These are phyloP conservation scores for Diglossa brunneiventris DNA, from an alignment of 2,113 vertebrate species.

Conservation along the genomic window DNA sequence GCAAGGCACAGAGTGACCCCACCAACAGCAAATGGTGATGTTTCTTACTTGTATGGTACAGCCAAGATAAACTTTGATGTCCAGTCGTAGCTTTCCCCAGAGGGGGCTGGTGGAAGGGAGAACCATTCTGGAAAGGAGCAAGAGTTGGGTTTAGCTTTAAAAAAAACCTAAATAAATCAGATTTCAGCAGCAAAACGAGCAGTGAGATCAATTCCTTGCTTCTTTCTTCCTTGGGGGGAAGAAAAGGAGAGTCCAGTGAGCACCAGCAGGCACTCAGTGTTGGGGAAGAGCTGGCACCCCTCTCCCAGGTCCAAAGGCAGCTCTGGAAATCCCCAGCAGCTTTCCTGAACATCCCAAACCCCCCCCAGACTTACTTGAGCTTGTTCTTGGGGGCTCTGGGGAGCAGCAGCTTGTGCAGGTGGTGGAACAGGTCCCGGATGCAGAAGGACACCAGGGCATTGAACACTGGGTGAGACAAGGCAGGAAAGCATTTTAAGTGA, in stretches of 20 bases:
- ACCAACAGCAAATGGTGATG: neutral
- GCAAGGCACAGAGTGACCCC: neutral
- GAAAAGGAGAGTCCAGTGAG: neutral
- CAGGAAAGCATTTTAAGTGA: neutral
- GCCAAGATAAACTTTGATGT: constrained; percentile 85
- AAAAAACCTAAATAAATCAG: neutral
- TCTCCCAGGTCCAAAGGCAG: neutral
- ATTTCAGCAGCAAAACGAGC: neutral
- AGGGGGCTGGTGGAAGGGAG: constrained; percentile 83
- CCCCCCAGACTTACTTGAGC: constrained; percentile 78
- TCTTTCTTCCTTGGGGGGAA: neutral
- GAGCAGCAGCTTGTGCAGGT: constrained; percentile 83
- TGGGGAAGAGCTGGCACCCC: neutral
- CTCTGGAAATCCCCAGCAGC: neutral
- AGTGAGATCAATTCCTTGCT: neutral
- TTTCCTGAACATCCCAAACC: neutral
- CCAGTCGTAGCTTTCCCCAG: constrained; percentile 87
- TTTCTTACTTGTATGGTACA: constrained; percentile 81
- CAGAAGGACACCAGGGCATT: constrained; percentile 92
- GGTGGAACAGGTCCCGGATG: constrained; percentile 80
- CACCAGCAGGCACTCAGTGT: accelerated
- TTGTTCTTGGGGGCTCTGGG: constrained; percentile 77
- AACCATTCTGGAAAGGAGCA: constrained; percentile 54
- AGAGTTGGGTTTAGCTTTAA: neutral
- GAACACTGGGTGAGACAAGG: constrained; percentile 79